phyloP scores from a whole-genome alignment of 1,140 invertebrate genomes.

The Drosophila persimilis region DNA sequence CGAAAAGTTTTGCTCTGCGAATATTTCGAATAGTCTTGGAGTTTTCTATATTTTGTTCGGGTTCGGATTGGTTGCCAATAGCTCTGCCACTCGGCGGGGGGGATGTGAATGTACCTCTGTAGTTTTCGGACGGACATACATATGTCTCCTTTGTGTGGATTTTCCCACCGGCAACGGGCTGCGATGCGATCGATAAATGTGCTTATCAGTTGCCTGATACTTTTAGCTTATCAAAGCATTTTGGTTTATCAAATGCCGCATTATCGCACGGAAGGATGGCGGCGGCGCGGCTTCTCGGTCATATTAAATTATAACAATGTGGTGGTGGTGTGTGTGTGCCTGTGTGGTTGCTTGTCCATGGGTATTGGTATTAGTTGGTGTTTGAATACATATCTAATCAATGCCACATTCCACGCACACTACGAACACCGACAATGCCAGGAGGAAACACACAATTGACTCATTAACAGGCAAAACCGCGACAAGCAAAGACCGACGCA shows the following conservation, averaged over 20 bases:
- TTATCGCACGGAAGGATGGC: constrained; percentile 1
- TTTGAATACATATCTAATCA: constrained; percentile 62
- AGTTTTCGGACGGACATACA: constrained; percentile 14
- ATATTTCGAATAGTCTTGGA: too few relatives aligned
- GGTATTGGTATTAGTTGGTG: neutral
- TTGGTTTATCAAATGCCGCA: constrained; percentile 56
- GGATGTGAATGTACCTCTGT: too few relatives aligned
- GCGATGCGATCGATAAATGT: constrained; percentile 67
- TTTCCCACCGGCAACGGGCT: constrained; percentile 22
- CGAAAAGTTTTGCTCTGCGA: constrained; percentile 11
- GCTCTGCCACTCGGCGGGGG: too few relatives aligned
- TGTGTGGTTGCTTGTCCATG: neutral
- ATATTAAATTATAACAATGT: constrained; percentile 76
- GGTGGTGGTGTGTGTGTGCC: constrained; percentile 7
- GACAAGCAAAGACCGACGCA: constrained; percentile 55
- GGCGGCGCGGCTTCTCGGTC: constrained; percentile 18
- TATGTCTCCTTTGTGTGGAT: constrained; percentile 35
- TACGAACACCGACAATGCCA: constrained; percentile 26
- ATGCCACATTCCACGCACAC: constrained; percentile 39
- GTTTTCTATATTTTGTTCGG: too few relatives aligned
- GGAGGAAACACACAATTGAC: constrained; percentile 65
- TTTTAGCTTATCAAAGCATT: constrained; percentile 72
- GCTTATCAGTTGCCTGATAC: constrained; percentile 63
- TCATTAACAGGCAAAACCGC: constrained; percentile 78
- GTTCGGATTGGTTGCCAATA: too few relatives aligned